These are phyloP conservation scores for Serilophus lunatus DNA, from an alignment of 2,113 vertebrate genomes.

Conservation along the genomic window DNA sequence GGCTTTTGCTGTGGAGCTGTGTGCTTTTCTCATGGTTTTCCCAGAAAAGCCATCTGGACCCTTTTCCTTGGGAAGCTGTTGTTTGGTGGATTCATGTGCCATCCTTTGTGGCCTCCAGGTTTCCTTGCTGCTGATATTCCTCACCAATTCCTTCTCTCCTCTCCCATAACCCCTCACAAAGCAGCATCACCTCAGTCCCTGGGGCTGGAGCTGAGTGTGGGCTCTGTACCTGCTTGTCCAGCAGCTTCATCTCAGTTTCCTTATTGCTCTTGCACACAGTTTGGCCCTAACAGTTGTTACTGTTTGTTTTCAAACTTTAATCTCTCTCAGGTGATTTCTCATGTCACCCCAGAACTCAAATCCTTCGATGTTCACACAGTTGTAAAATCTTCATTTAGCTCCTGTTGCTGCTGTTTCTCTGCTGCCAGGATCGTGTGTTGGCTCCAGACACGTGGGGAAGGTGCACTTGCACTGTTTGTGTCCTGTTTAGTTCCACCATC, in stretches of 20 bases:
- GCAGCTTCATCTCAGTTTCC: neutral
- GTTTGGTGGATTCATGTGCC: neutral
- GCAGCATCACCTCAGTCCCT: neutral
- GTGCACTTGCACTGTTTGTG: neutral
- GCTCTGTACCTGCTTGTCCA: neutral
- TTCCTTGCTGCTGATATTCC: neutral
- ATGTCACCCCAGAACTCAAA: neutral
- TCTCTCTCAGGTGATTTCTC: neutral
- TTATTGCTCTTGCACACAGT: neutral
- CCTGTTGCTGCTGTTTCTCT: neutral
- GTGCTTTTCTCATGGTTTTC: neutral
- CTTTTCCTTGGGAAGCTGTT: neutral
- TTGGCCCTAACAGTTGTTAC: neutral
- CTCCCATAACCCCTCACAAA: neutral
- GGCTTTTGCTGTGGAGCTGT: neutral
- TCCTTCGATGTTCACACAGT: rapidly evolving
- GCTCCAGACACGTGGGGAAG: rapidly evolving
- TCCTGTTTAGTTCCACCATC: too few relatives aligned
- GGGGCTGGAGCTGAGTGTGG: neutral
- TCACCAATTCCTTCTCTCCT: neutral
- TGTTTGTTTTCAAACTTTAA: neutral
- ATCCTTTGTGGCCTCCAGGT: neutral
- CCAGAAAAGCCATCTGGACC: neutral
- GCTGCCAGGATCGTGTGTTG: neutral
- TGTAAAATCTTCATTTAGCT: neutral